Evolutionary conservation across 2,113 vertebrate genomes (phyloP), one percentile per base, ranked within the genome.

Genomic region (Hemiprocne comata): DNA sequence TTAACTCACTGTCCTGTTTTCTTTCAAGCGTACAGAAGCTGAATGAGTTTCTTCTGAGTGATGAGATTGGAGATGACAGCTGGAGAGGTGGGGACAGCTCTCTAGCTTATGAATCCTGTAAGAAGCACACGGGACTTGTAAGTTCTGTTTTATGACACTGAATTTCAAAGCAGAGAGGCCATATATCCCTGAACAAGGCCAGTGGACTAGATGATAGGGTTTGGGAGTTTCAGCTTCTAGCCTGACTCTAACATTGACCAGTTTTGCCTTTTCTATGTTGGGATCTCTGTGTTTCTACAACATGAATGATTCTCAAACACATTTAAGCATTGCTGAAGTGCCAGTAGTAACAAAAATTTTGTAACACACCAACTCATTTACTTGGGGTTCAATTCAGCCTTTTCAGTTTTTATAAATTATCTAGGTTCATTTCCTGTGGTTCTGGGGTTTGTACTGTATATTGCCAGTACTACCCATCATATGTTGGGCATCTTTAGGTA

Each of bases 61-160:
- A 99, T 83, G 99, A 99, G 98, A 99, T 99, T 74, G 99, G 99
- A 66, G 99, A 99, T 25, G 99, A 99, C 97, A 98, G 98, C 96
- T 99, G 99, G 98, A 98, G 98, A 91, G 98, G 98, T 2, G 99
- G 98, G 10, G 98, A 99, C 73, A 96, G 98, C 55, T 88, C 98
- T 17, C 86, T 99, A 81, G 94, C 98, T 36, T 98, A 99, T 38
- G 99, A 99, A 73, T 97, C 98, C 14, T 99, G 98, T 92, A 99
- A 98, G 92, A 99, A 99, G 89, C 98, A 98, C 94, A 84, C 97
- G 1, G 99, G 98, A 70, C 89, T 97, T 70, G 99, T 99, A 98
- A 98, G 99, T 98, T 75, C 13, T 89, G 46, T 29, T 92, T 83
- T 55, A 66, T 84, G 53, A 90, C 18, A 11, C 24, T 17, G 50